Evolutionary conservation across 53 echinoderm and acorn worm species (phyloP).

Genomic region (Holothuria scabra): DNA sequence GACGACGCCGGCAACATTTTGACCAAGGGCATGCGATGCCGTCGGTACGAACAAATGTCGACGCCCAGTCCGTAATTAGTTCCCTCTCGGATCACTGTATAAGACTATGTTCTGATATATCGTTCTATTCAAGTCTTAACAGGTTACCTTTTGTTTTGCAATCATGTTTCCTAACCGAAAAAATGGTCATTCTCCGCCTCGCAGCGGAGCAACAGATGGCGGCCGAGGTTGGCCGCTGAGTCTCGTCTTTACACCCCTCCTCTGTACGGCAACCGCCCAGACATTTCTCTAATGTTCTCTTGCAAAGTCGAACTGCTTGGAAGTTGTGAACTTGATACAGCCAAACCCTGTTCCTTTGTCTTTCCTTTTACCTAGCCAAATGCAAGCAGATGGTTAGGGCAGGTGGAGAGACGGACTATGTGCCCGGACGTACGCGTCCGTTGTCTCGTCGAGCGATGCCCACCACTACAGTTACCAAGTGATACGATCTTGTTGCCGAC

Average conservation of each 20-base stretch:
- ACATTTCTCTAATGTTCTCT: conserved; percentile 32
- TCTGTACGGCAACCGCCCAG: conserved; percentile 25
- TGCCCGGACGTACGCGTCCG: conserved; percentile 41
- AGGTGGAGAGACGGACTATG: conserved; percentile 47
- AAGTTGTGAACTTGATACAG: conserved; percentile 38
- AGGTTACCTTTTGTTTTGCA: conserved; percentile 46
- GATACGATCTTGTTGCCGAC: conserved; percentile 47
- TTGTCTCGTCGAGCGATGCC: conserved; percentile 42
- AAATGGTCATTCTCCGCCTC: conserved; percentile 37
- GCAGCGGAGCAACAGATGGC: conserved; percentile 32
- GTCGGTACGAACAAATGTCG: conserved; percentile 39
- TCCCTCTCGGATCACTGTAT: conserved; percentile 24
- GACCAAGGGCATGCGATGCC: conserved; percentile 49
- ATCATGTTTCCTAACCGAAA: conserved; percentile 39
- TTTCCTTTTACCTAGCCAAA: conserved; percentile 31
- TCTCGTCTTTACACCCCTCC: conserved; percentile 13
- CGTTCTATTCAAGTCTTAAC: conserved; percentile 34
- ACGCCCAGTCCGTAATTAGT: conserved; percentile 43
- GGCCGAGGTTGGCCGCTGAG: conserved; percentile 6
- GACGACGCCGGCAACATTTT: conserved; percentile 44
- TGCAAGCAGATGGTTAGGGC: conserved; percentile 36
- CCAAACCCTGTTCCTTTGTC: conserved; percentile 51
- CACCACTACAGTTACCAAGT: conserved; percentile 41
- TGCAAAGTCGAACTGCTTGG: conserved; percentile 38
- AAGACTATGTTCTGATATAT: conserved; percentile 39